Evolutionary conservation across 2,797 vertebrate species (phyloP), one percentile per base, ranked within the genome.

Genomic region (Geotrypetes seraphini): DNA sequence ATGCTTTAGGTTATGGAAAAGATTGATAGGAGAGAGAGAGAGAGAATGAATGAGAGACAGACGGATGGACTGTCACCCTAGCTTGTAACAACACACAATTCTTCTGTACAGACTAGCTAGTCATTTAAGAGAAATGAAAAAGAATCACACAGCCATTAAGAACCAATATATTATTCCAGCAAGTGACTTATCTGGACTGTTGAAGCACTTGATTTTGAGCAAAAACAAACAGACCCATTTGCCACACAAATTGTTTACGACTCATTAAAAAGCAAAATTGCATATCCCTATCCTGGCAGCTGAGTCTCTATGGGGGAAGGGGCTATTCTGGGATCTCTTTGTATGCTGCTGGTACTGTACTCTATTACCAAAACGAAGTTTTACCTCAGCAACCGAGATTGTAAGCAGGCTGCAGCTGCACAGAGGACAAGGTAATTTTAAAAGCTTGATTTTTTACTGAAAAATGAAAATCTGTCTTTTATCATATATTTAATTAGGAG

Each of bases 211-310:
- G 66, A 60, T 66, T 60, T 59, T 27, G 47, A 66, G 75, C 73
- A 69, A 73, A 78, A 79, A 72, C 73, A 72, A 81, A 77, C 75
- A 80, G 66, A 58, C 65, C 77, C 52, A 34, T 72, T 75, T 72
- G 73, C 74, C 73, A 76, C 60, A 79, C 73, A 80, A 77, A 81
- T 81, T 81, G 78, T 84, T 83, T 81, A 78, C 75, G 66, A 84
- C 75, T 81, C 77, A 79, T 80, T 81, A 81, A 80, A 83, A 83
- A 76, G 67, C 78, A 80, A 79, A 83, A 78, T 76, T 78, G 78
- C 81, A 70, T 67, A 73, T 75, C 73, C 53, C 39, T 28, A 68
- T 31, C 65, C 69, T 78, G 78, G 80, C 80, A 79, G 78, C 77
- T 77, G 76, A 76, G 76, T 68, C 73, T 47, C 65, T 67, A 57